Conservation (phyloP, 2,113 vertebrate genomes). For the Solea senegalensis region DNA sequence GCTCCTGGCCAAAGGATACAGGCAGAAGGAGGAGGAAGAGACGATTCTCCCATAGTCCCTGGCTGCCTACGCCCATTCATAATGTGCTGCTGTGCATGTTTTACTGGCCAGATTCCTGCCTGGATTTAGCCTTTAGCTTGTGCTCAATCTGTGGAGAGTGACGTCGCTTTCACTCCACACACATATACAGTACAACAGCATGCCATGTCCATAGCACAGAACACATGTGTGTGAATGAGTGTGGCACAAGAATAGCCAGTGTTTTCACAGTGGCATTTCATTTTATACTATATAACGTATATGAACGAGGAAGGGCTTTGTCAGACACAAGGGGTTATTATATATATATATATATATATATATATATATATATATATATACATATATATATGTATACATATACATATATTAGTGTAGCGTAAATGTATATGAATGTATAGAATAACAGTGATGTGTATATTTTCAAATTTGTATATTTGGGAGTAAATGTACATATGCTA, state of each 20-base stretch:
- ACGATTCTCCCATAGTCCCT: conserved; percentile 1
- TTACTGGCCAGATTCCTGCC: conserved; percentile 45
- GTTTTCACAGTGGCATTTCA: too few species aligned
- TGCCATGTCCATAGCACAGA: conserved; percentile 37
- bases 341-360: too few species aligned
- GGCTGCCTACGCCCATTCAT: conserved; percentile 72
- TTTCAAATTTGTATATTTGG: too few species aligned
- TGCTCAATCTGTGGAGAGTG: conserved; percentile 34
- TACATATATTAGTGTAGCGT: too few species aligned
- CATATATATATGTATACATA: too few species aligned
- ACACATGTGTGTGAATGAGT: conserved; percentile 35
- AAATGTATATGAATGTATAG: too few species aligned
- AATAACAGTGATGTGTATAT: too few species aligned
- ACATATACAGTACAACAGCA: conserved; percentile 33
- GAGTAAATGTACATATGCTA: too few species aligned
- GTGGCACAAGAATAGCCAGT: not conserved
- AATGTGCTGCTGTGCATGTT: conserved; percentile 50
- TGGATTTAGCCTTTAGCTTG: conserved; percentile 40
- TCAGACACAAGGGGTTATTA: too few species aligned
- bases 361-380: too few species aligned
- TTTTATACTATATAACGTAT: too few species aligned
- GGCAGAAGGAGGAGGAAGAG: conserved; percentile 9
- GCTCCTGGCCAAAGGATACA: conserved; percentile 24
- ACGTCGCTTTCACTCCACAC: conserved; percentile 52
- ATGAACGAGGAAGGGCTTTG: too few species aligned